Base-by-base conservation (phyloP, 2,888 invertebrate species). In the Amblyteles armatorius region DNA sequence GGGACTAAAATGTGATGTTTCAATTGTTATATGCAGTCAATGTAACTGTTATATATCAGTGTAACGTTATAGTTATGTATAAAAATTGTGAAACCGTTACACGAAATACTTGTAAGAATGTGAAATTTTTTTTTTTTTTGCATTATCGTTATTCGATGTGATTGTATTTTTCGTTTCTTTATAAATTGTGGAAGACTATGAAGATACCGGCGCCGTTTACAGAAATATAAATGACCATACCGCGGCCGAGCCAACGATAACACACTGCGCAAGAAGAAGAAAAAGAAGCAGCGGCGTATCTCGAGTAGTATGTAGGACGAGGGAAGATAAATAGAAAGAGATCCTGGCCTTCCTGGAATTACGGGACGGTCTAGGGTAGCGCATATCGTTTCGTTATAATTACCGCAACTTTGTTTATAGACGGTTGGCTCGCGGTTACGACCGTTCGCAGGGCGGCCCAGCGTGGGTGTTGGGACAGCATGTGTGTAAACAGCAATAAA, bases 341-440 rank as follows among this genome's bases (percentile, higher is more conserved):
- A 67, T 73, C 69, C 78, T 72, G 68, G 26, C 63, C 78, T 83
- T 86, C 79, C 82, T 83, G 76, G 78, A 87, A 86, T 55, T 72
- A 71, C 76, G 72, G n/a, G 26, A 60, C 11, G 50, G 44, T 68
- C 73, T 22, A 52, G 74, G 60, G 19, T 48, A 57, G 83, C 82
- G 60, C 77, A 82, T 60, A 33, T 71, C 78, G 81, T 71, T 88
- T 88, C 86, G 90, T 87, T 92, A 91, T 91, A 92, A 92, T 91
- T 91, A 92, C 91, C 91, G 90, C 90, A 88, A 89, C 90, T 87
- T 84, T 91, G 91, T 91, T 91, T 91, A 63, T 33, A 91, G 88
- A 87, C 91, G 82, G 89, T 90, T 86, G 92, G 87, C 89, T 79
- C 89, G 85, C 79, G 89, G 89, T 92, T 90, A 91, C 89, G 88